These are phyloP conservation scores for Drosophila miranda DNA, from an alignment of 1,140 invertebrate species.

Conservation along the genomic window DNA sequence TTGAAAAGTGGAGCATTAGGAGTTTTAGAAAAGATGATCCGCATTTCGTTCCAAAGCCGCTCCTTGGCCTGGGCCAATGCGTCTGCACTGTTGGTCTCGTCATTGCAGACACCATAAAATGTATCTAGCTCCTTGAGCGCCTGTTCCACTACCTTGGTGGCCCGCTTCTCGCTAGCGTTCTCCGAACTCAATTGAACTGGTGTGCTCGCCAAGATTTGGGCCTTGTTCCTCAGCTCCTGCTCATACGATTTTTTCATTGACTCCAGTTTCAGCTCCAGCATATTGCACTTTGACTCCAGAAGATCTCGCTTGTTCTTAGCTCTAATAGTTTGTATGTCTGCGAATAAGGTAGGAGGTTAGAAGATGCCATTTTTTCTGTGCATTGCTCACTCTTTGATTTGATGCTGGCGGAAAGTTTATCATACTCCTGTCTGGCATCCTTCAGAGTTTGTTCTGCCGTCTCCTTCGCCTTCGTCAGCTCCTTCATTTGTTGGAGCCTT, in stretches of 20 bases:
- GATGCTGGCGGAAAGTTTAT: conserved; percentile 47
- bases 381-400: conserved; percentile 68
- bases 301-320: conserved; percentile 53
- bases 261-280: conserved; percentile 61
- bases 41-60: conserved; percentile 65
- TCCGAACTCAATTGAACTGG: conserved; percentile 58
- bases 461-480: conserved; percentile 52
- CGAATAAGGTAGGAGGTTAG: neutral
- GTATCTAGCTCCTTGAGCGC: conserved; percentile 64
- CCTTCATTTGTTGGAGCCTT: conserved; percentile 57
- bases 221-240: conserved; percentile 52
- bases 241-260: conserved; percentile 46
- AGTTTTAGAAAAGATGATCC: conserved; percentile 59
- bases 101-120: conserved; percentile 59
- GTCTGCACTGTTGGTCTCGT: conserved; percentile 25
- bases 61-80: conserved; percentile 52
- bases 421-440: conserved; percentile 55
- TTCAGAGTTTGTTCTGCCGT: conserved; percentile 24
- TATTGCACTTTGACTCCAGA: conserved; percentile 42
- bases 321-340: conserved; percentile 69
- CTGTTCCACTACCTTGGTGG: conserved; percentile 56
- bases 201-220: conserved; percentile 58
- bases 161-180: conserved; percentile 65
- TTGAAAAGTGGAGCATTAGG: conserved; percentile 70
- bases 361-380: neutral